phyloP scores from a whole-genome alignment of 2,797 vertebrate species.

The Numenius phaeopus region DNA sequence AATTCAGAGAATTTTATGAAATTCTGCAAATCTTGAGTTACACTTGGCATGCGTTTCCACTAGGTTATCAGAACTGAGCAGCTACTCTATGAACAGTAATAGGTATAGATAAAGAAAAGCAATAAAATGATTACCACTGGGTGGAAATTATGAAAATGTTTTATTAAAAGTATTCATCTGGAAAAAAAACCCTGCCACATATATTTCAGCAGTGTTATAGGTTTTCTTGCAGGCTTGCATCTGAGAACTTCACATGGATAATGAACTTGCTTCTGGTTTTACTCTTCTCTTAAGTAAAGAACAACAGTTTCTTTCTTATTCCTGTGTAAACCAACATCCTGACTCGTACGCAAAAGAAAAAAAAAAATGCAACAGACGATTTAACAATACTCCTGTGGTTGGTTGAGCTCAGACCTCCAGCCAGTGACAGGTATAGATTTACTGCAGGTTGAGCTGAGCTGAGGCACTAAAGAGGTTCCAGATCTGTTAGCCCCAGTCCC shows the following conservation, averaged over 20 bases:
- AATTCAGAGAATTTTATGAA: constrained; percentile 66
- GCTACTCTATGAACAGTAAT: constrained; percentile 55
- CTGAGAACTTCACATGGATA: not conserved
- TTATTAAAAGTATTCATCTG: constrained; percentile 40
- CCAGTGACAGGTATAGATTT: not conserved
- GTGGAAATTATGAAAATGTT: constrained; percentile 58
- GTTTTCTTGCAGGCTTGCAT: not conserved
- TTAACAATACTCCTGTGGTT: not conserved
- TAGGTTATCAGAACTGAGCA: constrained; percentile 62
- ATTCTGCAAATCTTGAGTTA: constrained; percentile 48
- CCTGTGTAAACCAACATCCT: not conserved
- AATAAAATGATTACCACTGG: constrained; percentile 63
- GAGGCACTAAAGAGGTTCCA: not conserved
- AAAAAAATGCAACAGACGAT: not conserved
- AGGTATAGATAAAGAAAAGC: constrained; percentile 64
- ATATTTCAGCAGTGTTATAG: not conserved
- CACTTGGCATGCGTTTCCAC: constrained; percentile 41
- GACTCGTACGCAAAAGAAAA: not conserved
- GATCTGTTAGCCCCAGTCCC: not conserved
- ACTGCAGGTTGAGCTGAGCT: not conserved
- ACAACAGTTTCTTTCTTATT: not conserved
- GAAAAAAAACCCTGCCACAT: not conserved
- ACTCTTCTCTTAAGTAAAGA: not conserved
- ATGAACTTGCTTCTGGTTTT: not conserved
- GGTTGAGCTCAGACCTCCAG: not conserved